Percentiles rank a stretch among this genome's conserved stretches.
phyloP scores from a whole-genome alignment of 30 jellyfish, hydroid and myxozoan genomes.

The Pelagia noctiluca region DNA sequence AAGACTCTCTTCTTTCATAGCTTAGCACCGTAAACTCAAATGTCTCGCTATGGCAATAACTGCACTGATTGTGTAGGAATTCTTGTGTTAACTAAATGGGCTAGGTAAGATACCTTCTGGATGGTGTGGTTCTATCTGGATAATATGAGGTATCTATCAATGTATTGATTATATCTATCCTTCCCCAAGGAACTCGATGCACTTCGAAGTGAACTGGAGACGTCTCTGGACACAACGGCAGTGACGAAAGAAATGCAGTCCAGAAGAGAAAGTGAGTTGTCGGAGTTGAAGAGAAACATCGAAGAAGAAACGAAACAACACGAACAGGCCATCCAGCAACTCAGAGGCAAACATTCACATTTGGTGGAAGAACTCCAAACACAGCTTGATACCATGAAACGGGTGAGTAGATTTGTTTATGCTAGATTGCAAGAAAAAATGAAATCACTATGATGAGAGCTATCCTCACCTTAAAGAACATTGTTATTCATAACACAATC shows the following conservation, averaged over 20 bases:
- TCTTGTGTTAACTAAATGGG: too few species aligned
- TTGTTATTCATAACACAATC: too few species aligned
- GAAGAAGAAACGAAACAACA: slow-evolving; percentile 96
- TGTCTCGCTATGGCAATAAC: not conserved
- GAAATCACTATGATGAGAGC: too few species aligned
- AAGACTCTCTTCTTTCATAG: too few species aligned
- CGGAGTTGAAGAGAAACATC: slow-evolving; percentile 84
- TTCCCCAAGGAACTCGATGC: slow-evolving; percentile 88
- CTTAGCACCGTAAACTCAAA: too few species aligned
- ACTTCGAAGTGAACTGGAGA: slow-evolving; percentile 92
- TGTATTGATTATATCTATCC: too few species aligned
- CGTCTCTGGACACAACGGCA: slow-evolving; percentile 92
- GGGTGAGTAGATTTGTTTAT: too few species aligned
- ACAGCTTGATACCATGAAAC: slow-evolving; percentile 93
- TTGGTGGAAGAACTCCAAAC: slow-evolving; percentile 94
- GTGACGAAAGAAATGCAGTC: slow-evolving; percentile 94
- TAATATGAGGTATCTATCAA: too few species aligned
- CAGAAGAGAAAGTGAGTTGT: slow-evolving; percentile 91
- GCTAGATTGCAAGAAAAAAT: too few species aligned
- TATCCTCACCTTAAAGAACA: too few species aligned
- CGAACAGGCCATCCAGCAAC: slow-evolving; percentile 90
- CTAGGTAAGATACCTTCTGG: too few species aligned
- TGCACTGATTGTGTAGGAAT: not conserved
- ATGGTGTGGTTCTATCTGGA: too few species aligned
- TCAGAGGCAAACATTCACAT: slow-evolving; percentile 82